Evolutionary conservation across 2,113 vertebrate genomes (phyloP).

Genomic region (Vulpes vulpes): DNA sequence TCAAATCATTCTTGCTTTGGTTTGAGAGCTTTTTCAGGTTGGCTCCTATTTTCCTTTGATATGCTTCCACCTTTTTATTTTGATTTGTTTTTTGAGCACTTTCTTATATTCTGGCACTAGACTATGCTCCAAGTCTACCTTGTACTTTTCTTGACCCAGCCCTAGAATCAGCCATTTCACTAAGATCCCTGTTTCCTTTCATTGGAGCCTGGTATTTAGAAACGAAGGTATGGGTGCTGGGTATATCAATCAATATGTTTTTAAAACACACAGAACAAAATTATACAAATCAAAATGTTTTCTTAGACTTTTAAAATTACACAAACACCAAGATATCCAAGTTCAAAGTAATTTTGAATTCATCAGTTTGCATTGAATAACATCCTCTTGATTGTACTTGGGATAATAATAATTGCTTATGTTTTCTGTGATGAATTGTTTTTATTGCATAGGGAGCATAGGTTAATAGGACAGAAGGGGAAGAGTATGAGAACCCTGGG

Average conservation of each 20-base stretch:
- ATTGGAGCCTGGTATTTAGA: background rate
- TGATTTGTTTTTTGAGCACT: background rate
- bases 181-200: background rate
- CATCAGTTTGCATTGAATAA: background rate
- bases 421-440: conserved; percentile 32
- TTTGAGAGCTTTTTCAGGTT: background rate
- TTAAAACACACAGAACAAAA: background rate
- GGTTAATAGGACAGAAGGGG: background rate
- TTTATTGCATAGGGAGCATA: conserved; percentile 9
- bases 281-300: background rate
- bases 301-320: background rate
- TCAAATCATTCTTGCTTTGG: background rate
- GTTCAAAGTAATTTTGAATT: conserved; percentile 36
- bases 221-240: background rate
- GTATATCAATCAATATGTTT: background rate
- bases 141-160: background rate
- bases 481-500: background rate
- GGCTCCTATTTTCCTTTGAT: background rate
- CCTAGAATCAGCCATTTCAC: background rate
- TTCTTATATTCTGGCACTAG: background rate
- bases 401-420: background rate
- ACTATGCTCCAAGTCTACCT: background rate
- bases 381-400: background rate
- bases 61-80: background rate
- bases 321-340: background rate